Base-by-base conservation (phyloP, 2,888 invertebrate genomes). In the Tetropium fuscum region DNA sequence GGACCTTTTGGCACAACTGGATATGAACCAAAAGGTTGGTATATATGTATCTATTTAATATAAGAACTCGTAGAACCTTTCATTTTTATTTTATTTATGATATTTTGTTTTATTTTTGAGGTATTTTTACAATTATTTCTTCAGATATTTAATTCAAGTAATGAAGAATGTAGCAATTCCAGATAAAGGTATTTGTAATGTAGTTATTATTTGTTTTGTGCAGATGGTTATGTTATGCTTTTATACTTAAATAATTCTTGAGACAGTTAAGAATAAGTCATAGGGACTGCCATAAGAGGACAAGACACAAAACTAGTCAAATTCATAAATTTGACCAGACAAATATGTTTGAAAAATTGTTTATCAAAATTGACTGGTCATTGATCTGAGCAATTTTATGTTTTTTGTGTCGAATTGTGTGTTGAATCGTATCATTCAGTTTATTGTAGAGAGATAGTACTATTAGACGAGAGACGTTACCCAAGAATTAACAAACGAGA, bases 1-100 rank as follows among this genome's bases (percentile, higher is more conserved):
- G 97, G 97, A 47, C 97, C 97, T 5, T 97, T 94, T 79, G 94
- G 94, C 64, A 86, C 87, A 68, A 88, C 88, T 56, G 84, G 88
- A 76, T 87, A 87, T 78, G 93, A 94, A 83, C 94, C 94, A 75
- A 94, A 92, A 88, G 92, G 93, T 93, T 83, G 53, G 36, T 11
- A 8, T 18, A 11, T 32, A 3, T 11, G 16, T 38, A 2, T 15
- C 11, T 40, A 22, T 13, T 25, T 41, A 13, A 13, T 13, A 13
- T 40, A 2, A 10, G 19, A 40, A 20, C 6, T 40, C 2, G n/a
- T 1, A 20, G 10, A 40, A 40, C 11, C 6, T 40, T 40, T 19
- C 8, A n/a, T 10, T 19, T 10, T 40, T 11, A 32, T 51, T 51
- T 57, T 20, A 41, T n/a, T n/a, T 40, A 40, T 19, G 11, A 20